A percentile compares a stretch with the other conserved stretches of the same genome.
Conservation (phyloP, 2,113 vertebrate species). For the Tragelaphus buxtoni region DNA sequence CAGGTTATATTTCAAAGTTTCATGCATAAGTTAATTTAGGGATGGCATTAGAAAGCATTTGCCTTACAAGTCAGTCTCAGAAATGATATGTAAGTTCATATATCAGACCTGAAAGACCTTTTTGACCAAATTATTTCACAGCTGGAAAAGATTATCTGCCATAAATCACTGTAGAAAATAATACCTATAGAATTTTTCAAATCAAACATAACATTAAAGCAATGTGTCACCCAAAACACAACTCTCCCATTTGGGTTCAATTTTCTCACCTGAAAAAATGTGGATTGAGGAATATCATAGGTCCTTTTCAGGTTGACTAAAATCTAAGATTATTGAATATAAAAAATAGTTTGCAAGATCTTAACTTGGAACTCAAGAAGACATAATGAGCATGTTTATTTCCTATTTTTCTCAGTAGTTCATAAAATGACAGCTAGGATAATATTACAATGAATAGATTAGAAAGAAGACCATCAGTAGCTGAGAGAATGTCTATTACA, state of each 20-base stretch:
- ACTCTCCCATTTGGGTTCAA: not conserved
- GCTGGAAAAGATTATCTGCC: not conserved
- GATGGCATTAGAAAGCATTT: not conserved
- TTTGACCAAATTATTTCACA: not conserved
- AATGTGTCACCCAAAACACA: not conserved
- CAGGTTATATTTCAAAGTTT: not conserved
- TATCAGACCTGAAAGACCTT: not conserved
- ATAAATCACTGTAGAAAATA: not conserved
- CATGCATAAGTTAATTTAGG: not conserved
- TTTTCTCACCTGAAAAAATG: not conserved
- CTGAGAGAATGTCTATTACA: not conserved
- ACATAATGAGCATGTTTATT: not conserved
- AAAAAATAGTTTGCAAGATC: not conserved
- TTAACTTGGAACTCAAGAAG: not conserved
- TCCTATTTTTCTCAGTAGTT: not conserved
- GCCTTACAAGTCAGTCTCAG: not conserved
- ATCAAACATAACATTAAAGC: not conserved
- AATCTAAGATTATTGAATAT: not conserved
- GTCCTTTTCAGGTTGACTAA: not conserved
- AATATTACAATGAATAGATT: not conserved
- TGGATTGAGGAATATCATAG: not conserved
- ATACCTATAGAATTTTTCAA: not conserved
- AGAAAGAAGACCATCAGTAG: not conserved
- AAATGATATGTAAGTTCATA: not conserved
- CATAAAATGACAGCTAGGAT: not conserved